Evolutionary conservation across 2,113 vertebrate species (phyloP).

Genomic region (Sturnus vulgaris): DNA sequence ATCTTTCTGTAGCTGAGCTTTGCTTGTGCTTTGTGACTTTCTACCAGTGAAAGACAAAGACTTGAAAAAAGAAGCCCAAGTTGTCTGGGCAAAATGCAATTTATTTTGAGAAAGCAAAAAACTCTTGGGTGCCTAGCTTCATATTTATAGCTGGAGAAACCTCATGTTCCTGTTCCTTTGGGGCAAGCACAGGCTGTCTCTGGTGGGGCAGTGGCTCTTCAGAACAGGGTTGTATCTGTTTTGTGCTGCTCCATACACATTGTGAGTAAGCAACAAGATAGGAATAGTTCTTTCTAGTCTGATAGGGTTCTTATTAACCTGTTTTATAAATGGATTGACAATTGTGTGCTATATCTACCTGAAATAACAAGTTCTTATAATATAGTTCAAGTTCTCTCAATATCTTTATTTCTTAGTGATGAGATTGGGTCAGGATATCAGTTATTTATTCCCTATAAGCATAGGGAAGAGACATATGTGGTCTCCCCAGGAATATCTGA

Average conservation of each 20-base stretch:
- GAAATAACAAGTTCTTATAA: background rate
- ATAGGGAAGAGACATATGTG: background rate
- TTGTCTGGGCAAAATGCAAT: background rate
- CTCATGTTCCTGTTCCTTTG: background rate
- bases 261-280: background rate
- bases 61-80: background rate
- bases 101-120: background rate
- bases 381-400: background rate
- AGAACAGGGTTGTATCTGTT: background rate
- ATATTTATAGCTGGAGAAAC: background rate
- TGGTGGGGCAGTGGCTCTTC: background rate
- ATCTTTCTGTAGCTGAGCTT: background rate
- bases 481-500: background rate
- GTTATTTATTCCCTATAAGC: background rate
- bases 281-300: background rate
- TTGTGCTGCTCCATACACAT: background rate
- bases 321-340: background rate
- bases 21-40: background rate
- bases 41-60: background rate
- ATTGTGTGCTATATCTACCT: background rate
- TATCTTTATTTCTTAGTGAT: background rate
- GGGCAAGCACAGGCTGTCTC: background rate
- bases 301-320: background rate
- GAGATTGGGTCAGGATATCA: background rate
- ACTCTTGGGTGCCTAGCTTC: background rate